phyloP scores from a whole-genome alignment of 2,888 invertebrate genomes.

The Hedychridium roseum region DNA sequence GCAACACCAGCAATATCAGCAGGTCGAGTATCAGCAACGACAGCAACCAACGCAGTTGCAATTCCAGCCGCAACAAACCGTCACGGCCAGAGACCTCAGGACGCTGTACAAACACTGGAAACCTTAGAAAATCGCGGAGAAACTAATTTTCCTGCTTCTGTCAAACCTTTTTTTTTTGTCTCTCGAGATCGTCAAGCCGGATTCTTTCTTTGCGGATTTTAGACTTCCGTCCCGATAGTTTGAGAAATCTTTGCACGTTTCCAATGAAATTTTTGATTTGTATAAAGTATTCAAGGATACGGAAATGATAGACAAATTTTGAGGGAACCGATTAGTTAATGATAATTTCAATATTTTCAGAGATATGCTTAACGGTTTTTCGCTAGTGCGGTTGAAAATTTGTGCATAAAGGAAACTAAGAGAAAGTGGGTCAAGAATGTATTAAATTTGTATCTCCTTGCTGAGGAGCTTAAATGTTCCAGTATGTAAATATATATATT shows the following conservation, averaged over 20 bases:
- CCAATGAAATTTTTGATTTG: neutral
- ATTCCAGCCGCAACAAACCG: constrained; percentile 29
- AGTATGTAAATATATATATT: too few relatives aligned
- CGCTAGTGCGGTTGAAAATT: too few relatives aligned
- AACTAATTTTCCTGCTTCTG: neutral
- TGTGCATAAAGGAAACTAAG: too few relatives aligned
- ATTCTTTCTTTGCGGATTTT: neutral
- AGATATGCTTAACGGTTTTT: too few relatives aligned
- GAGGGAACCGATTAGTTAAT: too few relatives aligned
- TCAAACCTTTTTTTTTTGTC: neutral
- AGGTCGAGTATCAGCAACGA: constrained; percentile 13
- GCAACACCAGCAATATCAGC: constrained; percentile 29
- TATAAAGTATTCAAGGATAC: too few relatives aligned
- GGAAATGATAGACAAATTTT: too few relatives aligned
- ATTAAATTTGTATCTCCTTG: too few relatives aligned
- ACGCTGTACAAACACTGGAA: constrained; percentile 53
- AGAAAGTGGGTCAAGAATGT: too few relatives aligned
- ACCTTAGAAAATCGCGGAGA: constrained; percentile 25
- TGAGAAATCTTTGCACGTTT: neutral
- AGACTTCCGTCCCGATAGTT: too few relatives aligned
- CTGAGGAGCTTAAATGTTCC: too few relatives aligned
- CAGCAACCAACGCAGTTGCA: constrained; percentile 12
- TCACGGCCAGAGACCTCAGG: constrained; percentile 47
- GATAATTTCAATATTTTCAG: too few relatives aligned
- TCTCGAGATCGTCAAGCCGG: neutral